Conservation (phyloP, 2,113 vertebrate genomes). For the chimpanzee (Pan troglodytes) region NHGRI_mPanTro3-v2.1_pri NC_072419.2:54830001-54830500, state of each 20-base stretch:
- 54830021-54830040: neutral
- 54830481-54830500: neutral
- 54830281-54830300: neutral
- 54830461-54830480: neutral
- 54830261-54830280: neutral
- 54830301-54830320: neutral
- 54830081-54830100: neutral
- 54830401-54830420: neutral
- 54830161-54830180: neutral
- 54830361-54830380: neutral
- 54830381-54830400: neutral
- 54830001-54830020: neutral
- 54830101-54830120: neutral
- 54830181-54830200: neutral
- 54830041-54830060: neutral
- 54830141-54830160: fast-evolving
- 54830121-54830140: neutral
- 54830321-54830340: too few species aligned
- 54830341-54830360: too few species aligned
- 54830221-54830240: too few species aligned
- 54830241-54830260: neutral
- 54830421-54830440: neutral
- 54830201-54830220: neutral
- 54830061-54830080: neutral
- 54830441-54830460: too few species aligned